Base-by-base conservation (phyloP, 2,113 vertebrate species). In the Labeo rohita region DNA sequence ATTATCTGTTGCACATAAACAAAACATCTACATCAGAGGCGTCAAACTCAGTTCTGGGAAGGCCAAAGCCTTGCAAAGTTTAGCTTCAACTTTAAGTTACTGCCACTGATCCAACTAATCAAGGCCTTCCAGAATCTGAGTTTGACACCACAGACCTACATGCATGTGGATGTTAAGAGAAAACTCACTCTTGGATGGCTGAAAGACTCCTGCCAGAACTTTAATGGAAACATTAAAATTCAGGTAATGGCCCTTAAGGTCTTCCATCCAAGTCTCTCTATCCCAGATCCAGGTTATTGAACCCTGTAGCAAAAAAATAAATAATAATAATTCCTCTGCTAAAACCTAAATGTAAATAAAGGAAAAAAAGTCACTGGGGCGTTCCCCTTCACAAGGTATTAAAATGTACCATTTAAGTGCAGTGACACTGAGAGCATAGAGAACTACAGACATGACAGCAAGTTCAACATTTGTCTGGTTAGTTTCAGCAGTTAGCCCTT, bases 171-270 rank as follows among this genome's bases (percentile, higher is more conserved):
- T 23, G 5, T 59, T 2, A 65, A 43, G 2, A 72, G 36, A 43
- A 43, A 12, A 76, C 80, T 87, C 21, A 87, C 85, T 87, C 80
- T 87, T 63, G 23, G 16, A 7, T 0, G 43, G 28, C 15, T 7
- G 45, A 21, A 54, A 28, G 15, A 10, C 21, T 87, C 85, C 85
- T 43, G 80, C 85, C 72, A 87, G 72, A 6, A 83, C 59, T 4
- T 54, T 65, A 54, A 83, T 45, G 59, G 80, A 83, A 39, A 52
- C 8, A 2, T 43, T 68, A 34, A 86, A 66, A 83, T 36, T 63
- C 28, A 87, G 80, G 18, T 79, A 56, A 59, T 80, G 50, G 28
- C 56, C 49, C 50, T 50, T 15, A 8, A 59, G 8, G 7, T 54
- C 59, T 43, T 76, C 63, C 23, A 47, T 9, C 56, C 72, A 77